phyloP scores from a whole-genome alignment of 2,888 invertebrate species.

The Lochmaea crataegi region DNA sequence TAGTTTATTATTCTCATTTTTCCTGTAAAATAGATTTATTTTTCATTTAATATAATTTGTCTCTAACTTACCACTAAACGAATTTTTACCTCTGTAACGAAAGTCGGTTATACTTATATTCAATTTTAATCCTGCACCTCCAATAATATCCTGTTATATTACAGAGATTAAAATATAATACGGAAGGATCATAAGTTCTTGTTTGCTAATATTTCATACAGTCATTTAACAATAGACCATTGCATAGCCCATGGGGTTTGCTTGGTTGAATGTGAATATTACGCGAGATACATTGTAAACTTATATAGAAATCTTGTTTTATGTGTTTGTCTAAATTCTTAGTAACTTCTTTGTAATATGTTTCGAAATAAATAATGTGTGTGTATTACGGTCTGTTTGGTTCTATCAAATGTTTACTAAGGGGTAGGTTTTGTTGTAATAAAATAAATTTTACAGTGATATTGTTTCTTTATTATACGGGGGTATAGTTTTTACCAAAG shows the following conservation, averaged over 20 bases:
- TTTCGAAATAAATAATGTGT: slow-evolving; percentile 45
- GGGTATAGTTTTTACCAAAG: neutral
- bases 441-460: neutral
- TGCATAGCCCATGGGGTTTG: slow-evolving; percentile 7
- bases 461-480: neutral
- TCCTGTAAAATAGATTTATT: neutral
- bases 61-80: neutral
- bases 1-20: too few relatives aligned
- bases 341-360: slow-evolving; percentile 48
- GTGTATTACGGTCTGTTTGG: slow-evolving; percentile 29
- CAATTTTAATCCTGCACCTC: slow-evolving; percentile 7
- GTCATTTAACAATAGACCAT: slow-evolving; percentile 27
- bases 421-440: neutral
- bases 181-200: slow-evolving; percentile 35
- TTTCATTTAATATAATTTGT: neutral
- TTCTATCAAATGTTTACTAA: slow-evolving; percentile 1
- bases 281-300: slow-evolving; percentile 37
- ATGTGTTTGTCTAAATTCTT: slow-evolving; percentile 53
- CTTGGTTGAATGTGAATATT: slow-evolving; percentile 16
- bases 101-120: slow-evolving; percentile 4
- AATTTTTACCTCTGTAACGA: neutral
- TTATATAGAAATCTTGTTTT: slow-evolving; percentile 51
- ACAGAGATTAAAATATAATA: slow-evolving; percentile 18
- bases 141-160: slow-evolving; percentile 11
- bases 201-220: slow-evolving; percentile 41